Base-by-base conservation (phyloP, 2,888 invertebrate genomes). In the Cartodere bifasciata region DNA sequence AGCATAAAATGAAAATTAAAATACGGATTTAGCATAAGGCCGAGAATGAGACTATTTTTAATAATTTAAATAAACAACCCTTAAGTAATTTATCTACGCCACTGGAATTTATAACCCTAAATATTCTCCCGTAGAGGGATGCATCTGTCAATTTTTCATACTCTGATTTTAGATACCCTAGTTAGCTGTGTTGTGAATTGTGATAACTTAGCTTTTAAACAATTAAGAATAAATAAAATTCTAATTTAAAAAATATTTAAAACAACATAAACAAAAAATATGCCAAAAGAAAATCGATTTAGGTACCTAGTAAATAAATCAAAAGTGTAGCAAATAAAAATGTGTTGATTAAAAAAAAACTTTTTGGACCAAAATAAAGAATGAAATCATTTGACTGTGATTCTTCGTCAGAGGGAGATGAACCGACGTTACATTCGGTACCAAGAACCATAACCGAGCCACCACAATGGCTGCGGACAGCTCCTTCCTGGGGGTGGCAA, bases 141-240 rank as follows among this genome's bases (percentile, higher is more conserved):
- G 56, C 61, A 61, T 61, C 61, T 61, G 61, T 61, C 61, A 59
- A 56, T 55, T 61, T 59, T 57, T 55, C n/a, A n/a, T n/a, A n/a
- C n/a, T n/a, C n/a, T n/a, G n/a, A n/a, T n/a, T n/a, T n/a, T n/a
- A n/a, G n/a, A n/a, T n/a, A n/a, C n/a, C n/a, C n/a, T n/a, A n/a
- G n/a, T n/a, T n/a, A n/a, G n/a, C n/a, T n/a, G n/a, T n/a, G n/a
- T n/a, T n/a, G n/a, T n/a, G n/a, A n/a, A n/a, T n/a, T n/a, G n/a
- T n/a, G n/a, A n/a, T n/a, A n/a, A n/a, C n/a, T n/a, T n/a, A n/a
- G n/a, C n/a, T n/a, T n/a, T n/a, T n/a, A n/a, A n/a, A n/a, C n/a
- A n/a, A n/a, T n/a, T n/a, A n/a, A n/a, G n/a, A n/a, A n/a, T n/a
- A n/a, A n/a, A n/a, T n/a, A n/a, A n/a, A n/a, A n/a, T n/a, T n/a